A percentile compares a stretch with the other conserved stretches of the same genome.
Conservation (phyloP, 2,888 invertebrate species). For the Holacanthella duospinosa region DNA sequence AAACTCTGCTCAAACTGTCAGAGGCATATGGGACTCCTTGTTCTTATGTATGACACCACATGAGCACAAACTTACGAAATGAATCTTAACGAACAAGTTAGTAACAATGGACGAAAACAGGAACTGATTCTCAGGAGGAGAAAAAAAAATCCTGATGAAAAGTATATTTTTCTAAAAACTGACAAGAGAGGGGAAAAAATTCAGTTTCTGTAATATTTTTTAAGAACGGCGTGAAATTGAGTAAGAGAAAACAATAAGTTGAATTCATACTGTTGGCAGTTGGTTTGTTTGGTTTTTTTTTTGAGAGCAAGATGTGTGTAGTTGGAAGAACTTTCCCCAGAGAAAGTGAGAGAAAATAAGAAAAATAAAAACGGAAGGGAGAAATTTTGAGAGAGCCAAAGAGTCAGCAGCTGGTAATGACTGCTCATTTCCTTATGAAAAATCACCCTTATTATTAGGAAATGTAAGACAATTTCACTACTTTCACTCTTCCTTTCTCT, state of each 20-base stretch:
- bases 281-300: no score
- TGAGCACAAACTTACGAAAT: background rate
- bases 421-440: constrained; percentile 28
- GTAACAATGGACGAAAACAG: background rate
- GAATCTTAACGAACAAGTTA: background rate
- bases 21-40: background rate
- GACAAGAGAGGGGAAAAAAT: no score
- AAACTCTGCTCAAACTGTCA: background rate
- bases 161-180: no score
- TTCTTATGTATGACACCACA: background rate
- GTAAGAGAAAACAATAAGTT: no score
- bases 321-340: no score
- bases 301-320: no score
- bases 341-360: background rate
- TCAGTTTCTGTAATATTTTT: no score
- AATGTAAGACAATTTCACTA: constrained; percentile 24
- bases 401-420: constrained; percentile 24
- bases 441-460: constrained; percentile 27
- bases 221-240: no score
- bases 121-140: background rate
- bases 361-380: background rate
- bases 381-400: constrained; percentile 3
- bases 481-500: constrained; percentile 15
- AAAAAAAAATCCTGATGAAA: background rate
- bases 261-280: no score